A percentile compares a stretch with the other conserved stretches of the same genome.
Evolutionary conservation across 2,888 invertebrate genomes (phyloP).

Genomic region (Oxyteleia sp.): DNA sequence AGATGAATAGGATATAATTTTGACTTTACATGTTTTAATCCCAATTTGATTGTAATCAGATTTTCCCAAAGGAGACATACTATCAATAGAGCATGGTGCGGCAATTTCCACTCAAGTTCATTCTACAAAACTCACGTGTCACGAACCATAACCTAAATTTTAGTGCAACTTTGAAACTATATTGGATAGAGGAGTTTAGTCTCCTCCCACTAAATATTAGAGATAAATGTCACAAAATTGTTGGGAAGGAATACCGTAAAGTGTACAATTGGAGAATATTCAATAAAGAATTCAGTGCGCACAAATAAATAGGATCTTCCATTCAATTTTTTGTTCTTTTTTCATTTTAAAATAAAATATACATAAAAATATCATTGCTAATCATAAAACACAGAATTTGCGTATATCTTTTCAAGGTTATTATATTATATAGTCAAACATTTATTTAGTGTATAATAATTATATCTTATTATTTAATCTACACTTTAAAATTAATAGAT

Average conservation of each 20-base stretch:
- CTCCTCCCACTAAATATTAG: neutral
- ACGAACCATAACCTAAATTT: constrained; percentile 1
- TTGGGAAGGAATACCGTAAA: neutral
- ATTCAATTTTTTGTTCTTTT: too few relatives aligned
- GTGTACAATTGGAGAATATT: neutral
- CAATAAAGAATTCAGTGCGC: too few relatives aligned
- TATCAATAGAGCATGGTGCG: constrained; percentile 1
- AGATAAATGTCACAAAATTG: neutral
- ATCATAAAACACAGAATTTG: too few relatives aligned
- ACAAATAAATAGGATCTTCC: too few relatives aligned
- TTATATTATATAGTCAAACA: too few relatives aligned
- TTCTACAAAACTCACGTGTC: constrained; percentile 4
- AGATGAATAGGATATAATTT: neutral
- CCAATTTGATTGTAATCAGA: constrained; percentile 8
- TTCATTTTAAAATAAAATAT: too few relatives aligned
- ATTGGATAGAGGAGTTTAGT: neutral
- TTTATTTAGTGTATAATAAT: too few relatives aligned
- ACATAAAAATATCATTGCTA: too few relatives aligned
- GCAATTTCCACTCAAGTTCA: constrained; percentile 1
- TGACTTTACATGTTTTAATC: neutral
- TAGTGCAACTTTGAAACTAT: neutral
- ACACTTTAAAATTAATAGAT: too few relatives aligned
- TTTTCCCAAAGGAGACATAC: constrained; percentile 1
- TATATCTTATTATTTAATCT: too few relatives aligned
- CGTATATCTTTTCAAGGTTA: too few relatives aligned